These are phyloP conservation scores for Porites lobata DNA, from an alignment of 92 coral and sea anemone species.

Conservation along the genomic window DNA sequence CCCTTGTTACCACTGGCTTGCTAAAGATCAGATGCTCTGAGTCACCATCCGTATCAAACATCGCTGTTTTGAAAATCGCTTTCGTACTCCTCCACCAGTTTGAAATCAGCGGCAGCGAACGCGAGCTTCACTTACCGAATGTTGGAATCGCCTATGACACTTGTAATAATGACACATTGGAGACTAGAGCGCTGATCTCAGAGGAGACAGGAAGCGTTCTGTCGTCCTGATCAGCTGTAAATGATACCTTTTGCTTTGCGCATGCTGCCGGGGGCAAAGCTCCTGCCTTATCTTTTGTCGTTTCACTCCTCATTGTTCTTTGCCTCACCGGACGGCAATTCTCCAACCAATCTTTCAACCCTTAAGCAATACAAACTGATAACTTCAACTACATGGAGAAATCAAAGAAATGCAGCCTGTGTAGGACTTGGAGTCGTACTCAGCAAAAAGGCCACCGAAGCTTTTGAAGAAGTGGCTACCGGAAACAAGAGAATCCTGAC, in stretches of 20 bases:
- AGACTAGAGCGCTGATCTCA: slow-evolving; percentile 4
- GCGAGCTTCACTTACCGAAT: slow-evolving; percentile 43
- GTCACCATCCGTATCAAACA: slow-evolving; percentile 19
- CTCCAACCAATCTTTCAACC: slow-evolving; percentile 32
- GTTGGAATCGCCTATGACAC: slow-evolving; percentile 30
- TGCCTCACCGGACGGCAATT: slow-evolving; percentile 42
- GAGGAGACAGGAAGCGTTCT: slow-evolving; percentile 27
- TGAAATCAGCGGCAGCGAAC: slow-evolving; percentile 42
- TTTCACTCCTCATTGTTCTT: slow-evolving; percentile 63
- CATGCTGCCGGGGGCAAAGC: slow-evolving; percentile 67
- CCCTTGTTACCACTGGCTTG: slow-evolving; percentile 48
- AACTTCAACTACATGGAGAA: too few species aligned
- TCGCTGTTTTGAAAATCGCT: slow-evolving; percentile 50
- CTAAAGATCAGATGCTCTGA: slow-evolving; percentile 27
- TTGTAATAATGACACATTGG: slow-evolving; percentile 24
- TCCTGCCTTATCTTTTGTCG: slow-evolving; percentile 71
- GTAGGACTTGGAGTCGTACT: too few species aligned
- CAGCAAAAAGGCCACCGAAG: too few species aligned
- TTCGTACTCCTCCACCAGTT: slow-evolving; percentile 51
- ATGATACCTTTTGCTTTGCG: slow-evolving; percentile 19
- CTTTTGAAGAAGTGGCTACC: too few species aligned
- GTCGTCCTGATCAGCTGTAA: slow-evolving; percentile 10
- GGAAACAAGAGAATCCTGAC: too few species aligned
- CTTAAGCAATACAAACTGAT: too few species aligned
- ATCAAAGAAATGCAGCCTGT: too few species aligned